Percentiles rank a stretch among this genome's conserved stretches.
These are phyloP conservation scores for Drosophila mercatorum DNA, from an alignment of 2,888 invertebrate species.

Conservation along the genomic window DNA sequence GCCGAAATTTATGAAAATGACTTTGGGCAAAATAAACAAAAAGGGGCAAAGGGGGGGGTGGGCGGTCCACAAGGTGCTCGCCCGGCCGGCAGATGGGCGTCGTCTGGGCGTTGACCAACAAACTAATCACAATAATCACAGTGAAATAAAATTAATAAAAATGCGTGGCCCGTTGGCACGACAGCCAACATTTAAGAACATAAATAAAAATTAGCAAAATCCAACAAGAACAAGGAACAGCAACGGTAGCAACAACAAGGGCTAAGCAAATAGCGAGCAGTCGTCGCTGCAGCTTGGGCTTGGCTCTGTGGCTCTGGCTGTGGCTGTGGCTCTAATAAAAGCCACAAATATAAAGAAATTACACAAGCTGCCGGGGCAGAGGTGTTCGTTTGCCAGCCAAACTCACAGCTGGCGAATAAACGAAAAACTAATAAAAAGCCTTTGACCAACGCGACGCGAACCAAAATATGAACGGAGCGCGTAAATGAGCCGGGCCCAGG, in stretches of 20 bases:
- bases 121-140: slow-evolving; percentile 82
- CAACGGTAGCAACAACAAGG: slow-evolving; percentile 27
- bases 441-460: slow-evolving; percentile 56
- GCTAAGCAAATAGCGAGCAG: slow-evolving; percentile 44
- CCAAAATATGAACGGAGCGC: slow-evolving; percentile 23
- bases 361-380: slow-evolving; percentile 44
- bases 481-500: slow-evolving; percentile 30
- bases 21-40: slow-evolving; percentile 74
- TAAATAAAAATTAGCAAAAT: slow-evolving; percentile 81
- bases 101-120: slow-evolving; percentile 54
- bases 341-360: slow-evolving; percentile 82
- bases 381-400: slow-evolving; percentile 15
- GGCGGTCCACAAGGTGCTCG: no score
- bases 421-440: slow-evolving; percentile 80
- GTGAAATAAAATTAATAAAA: slow-evolving; percentile 82
- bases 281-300: background rate
- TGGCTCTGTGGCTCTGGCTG: background rate
- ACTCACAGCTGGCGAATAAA: slow-evolving; percentile 70
- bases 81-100: slow-evolving; percentile 22
- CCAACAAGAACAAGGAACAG: slow-evolving; percentile 41
- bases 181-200: slow-evolving; percentile 76
- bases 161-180: slow-evolving; percentile 76
- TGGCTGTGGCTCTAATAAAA: slow-evolving; percentile 57
- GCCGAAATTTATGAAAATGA: slow-evolving; percentile 76
- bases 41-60: slow-evolving; percentile 37